Evolutionary conservation across 2,113 vertebrate genomes (phyloP), one percentile per base, ranked within the genome.

Genomic region (Anser cygnoides): DNA sequence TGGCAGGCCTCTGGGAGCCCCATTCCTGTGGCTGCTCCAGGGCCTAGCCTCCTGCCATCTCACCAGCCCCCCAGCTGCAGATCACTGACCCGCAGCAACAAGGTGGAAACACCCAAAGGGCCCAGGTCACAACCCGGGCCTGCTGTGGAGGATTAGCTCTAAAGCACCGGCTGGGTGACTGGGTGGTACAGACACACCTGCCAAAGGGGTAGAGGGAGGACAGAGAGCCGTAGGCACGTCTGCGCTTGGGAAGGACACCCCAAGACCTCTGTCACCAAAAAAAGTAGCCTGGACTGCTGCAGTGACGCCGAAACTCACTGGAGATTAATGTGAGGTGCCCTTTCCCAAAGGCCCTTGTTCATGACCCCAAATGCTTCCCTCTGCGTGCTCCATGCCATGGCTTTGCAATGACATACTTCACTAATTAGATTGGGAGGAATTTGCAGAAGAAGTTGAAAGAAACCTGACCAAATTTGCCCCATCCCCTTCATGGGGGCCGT

Each of bases 91-190:
- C 52, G 19, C 15, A 66, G 13, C 39, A 86, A 58, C 15, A 25
- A 66, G 6, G 18, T 61, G 23, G 10, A 57, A 89, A 84, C 26
- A 35, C 26, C 23, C 15, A 52, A 46, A 59, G 35, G 33, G 3
- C 37, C 44, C 20, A 26, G 8, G 10, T 54, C 13, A 44, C 50
- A 52, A 74, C 21, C 5, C 25, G 61, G 17, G 26, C 54, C 49
- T 25, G 29, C 73, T 68, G 20, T 44, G 84, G 88, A 65, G 35
- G 31, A 72, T 90, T 70, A 85, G 14, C 39, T 90, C 58, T 80
- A 63, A 83, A 87, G 52, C 26, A 84, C 21, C 58, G 76, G 10
- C 9, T 43, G 57, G 33, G 35, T 9, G 67, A 54, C 29, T 20
- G 26, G 19, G 43, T 55, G 44, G 37, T n/a, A 65, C 26, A 55